phyloP scores from a whole-genome alignment of 1,140 invertebrate species.

The Rhopalosiphum padi region DNA sequence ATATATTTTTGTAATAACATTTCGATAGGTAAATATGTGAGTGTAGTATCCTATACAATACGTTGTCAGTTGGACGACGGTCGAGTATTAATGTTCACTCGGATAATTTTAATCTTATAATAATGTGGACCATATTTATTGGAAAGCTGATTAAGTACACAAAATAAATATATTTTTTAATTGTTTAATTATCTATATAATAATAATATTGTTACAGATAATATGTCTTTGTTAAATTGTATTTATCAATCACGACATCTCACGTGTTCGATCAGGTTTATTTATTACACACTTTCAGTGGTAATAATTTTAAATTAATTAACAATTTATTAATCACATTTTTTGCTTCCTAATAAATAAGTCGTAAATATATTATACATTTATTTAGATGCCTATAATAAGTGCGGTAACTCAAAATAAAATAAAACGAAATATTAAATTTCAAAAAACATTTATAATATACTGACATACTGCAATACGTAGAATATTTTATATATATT shows the following conservation, averaged over 20 bases:
- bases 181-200: neutral
- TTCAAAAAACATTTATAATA: slow-evolving; percentile 7
- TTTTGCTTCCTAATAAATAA: neutral
- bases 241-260: neutral
- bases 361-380: neutral
- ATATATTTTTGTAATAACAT: neutral
- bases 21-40: neutral
- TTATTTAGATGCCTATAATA: neutral
- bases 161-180: neutral
- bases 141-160: neutral
- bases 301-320: neutral
- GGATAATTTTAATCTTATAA: neutral
- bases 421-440: neutral
- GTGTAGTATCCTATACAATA: neutral
- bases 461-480: neutral
- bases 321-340: neutral
- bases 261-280: neutral
- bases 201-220: neutral
- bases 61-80: neutral
- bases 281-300: neutral
- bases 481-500: neutral
- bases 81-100: neutral
- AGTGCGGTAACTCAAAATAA: neutral
- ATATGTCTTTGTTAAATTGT: neutral
- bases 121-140: neutral